Evolutionary conservation across 1,140 invertebrate species (phyloP).

Genomic region (Gonioctena quinquepunctata): DNA sequence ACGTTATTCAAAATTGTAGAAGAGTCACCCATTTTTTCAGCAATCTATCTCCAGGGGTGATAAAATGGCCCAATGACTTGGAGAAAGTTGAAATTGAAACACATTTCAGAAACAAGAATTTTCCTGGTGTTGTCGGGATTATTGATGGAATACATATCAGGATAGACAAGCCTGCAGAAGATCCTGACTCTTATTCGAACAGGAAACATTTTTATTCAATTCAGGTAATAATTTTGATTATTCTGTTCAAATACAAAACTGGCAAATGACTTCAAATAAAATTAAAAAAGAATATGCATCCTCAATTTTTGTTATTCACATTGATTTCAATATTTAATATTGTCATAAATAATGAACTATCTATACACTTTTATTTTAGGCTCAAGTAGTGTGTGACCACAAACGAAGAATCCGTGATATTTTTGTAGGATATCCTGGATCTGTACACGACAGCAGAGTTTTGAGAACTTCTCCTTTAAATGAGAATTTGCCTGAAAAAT

Average conservation of each 20-base stretch:
- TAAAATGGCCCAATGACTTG: not conserved
- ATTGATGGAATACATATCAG: slow-evolving; percentile 38
- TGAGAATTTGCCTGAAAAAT: slow-evolving; percentile 26
- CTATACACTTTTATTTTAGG: no score
- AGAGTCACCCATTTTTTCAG: not conserved
- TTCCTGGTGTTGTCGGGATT: slow-evolving; percentile 30
- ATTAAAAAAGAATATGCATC: no score
- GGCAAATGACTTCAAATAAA: not conserved
- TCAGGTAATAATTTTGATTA: no score
- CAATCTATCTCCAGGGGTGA: not conserved
- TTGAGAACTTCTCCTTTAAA: slow-evolving; percentile 29
- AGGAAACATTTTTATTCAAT: slow-evolving; percentile 38
- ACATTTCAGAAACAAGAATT: slow-evolving; percentile 21
- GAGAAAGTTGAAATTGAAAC: not conserved
- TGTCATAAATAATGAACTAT: no score
- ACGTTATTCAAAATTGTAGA: not conserved
- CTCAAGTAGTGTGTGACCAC: slow-evolving; percentile 35
- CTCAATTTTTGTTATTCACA: no score
- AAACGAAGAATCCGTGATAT: slow-evolving; percentile 32
- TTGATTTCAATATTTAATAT: no score
- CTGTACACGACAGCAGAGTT: slow-evolving; percentile 36
- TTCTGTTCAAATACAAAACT: no score
- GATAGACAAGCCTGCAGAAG: slow-evolving; percentile 34
- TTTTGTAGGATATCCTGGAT: slow-evolving; percentile 37
- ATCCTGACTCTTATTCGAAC: slow-evolving; percentile 36